A percentile compares a stretch with the other conserved stretches of the same genome.
Conservation (phyloP, 1,140 invertebrate species). For the Bursaphelenchus mucronatus region DNA sequence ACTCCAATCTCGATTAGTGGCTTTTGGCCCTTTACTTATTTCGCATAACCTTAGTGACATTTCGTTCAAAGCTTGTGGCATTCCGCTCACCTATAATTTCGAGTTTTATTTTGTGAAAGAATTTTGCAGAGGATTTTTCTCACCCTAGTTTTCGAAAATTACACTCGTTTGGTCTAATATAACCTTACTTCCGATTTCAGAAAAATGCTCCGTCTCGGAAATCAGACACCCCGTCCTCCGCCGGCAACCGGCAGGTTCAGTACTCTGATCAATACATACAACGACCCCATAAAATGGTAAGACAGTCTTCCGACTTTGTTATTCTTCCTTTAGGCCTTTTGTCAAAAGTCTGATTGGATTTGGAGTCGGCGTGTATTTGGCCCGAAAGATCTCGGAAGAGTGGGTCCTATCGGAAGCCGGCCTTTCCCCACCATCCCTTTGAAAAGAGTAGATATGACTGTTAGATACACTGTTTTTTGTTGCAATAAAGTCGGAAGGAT, state of each 20-base stretch:
- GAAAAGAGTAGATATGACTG: too few species aligned
- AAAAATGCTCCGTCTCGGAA: constrained; percentile 25
- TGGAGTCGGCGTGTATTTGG: constrained; percentile 22
- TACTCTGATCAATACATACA: constrained; percentile 21
- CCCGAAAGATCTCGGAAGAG: constrained; percentile 23
- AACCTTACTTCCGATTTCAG: neutral
- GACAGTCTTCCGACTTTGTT: constrained; percentile 4
- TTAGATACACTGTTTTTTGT: too few species aligned
- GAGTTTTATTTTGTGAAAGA: too few species aligned
- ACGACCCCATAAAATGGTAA: constrained; percentile 34
- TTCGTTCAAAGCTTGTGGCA: too few species aligned
- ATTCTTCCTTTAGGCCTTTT: constrained; percentile 24
- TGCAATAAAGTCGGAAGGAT: too few species aligned
- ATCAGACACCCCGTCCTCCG: constrained; percentile 16
- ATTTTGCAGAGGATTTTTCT: too few species aligned
- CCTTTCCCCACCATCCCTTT: neutral
- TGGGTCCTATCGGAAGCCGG: constrained; percentile 8
- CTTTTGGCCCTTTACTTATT: too few species aligned
- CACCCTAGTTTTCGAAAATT: too few species aligned
- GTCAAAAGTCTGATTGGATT: constrained; percentile 30
- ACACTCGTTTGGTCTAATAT: neutral
- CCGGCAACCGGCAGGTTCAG: constrained; percentile 21
- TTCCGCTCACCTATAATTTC: too few species aligned
- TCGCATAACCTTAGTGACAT: too few species aligned
- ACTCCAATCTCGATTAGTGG: too few species aligned